Base-by-base conservation (phyloP, 2,113 vertebrate genomes). In the Galbula dea region DNA sequence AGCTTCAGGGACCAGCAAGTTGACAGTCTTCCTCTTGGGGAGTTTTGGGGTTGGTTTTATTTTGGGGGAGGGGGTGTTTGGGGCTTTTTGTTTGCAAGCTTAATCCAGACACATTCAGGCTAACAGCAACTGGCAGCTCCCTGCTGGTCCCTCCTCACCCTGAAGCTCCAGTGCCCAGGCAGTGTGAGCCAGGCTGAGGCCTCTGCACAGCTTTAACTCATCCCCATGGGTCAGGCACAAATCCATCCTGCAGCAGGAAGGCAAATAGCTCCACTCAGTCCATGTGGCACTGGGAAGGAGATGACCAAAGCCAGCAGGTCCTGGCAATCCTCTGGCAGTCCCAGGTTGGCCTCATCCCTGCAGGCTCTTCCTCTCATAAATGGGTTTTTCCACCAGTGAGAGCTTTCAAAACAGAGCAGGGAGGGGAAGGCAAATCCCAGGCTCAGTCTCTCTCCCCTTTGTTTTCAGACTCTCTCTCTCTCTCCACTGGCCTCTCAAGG, bases 331-430 rank as follows among this genome's bases (percentile, higher is more conserved):
- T 41, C 84, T 39, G 30, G 67, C 68, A 92, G 57, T 11, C 67
- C 71, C 7, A 10, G 43, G 55, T 67, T 66, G 87, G 67, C 49
- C 30, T 59, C n/a, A n/a, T 15, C 46, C 88, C 67, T 72, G 67
- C 6, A 36, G 79, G 49, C 66, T 30, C 14, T 27, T 58, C 36
- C 57, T 88, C 26, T 36, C 18, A 65, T 4, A 13, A 91, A 43
- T 1, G 5, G 4, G 0, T 15, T 29, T 84, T 57, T 71, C 36
- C 49, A 67, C 23, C 45, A 82, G 43, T 24, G 7, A 20, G 72
- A 68, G 65, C 66, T 86, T 84, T 7, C 51, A 78, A 63, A 58
- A 90, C 93, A 88, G 89, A 90, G 94, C 72, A 57, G 90, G 88
- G 79, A 86, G 59, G 82, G 78, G 67, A 94, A 84, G 48, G 51